Conservation (phyloP, 2,113 vertebrate species). For the Hucho hucho region DNA sequence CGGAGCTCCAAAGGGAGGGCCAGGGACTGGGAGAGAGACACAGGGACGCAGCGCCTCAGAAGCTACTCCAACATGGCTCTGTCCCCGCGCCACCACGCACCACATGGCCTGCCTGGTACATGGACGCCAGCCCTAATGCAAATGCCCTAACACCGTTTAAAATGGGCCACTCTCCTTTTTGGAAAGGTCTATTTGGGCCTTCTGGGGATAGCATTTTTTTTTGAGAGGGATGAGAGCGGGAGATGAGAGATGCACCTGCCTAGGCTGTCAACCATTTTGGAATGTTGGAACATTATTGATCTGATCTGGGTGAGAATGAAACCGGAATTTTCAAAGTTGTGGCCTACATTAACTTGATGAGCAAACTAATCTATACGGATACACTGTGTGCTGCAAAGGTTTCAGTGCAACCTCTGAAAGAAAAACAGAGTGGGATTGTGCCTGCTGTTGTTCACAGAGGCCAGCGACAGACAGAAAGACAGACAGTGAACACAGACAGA, state of each 20-base stretch:
- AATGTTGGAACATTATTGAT: slow-evolving; percentile 63
- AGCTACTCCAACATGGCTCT: slow-evolving; percentile 74
- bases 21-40: slow-evolving; percentile 55
- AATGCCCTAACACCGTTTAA: slow-evolving; percentile 72
- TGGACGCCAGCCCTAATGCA: slow-evolving; percentile 56
- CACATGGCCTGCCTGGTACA: slow-evolving; percentile 66
- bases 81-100: slow-evolving; percentile 46
- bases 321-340: slow-evolving; percentile 19
- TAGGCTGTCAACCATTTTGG: slow-evolving; percentile 68
- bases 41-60: slow-evolving; percentile 60
- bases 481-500: background rate
- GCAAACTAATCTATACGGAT: background rate
- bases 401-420: slow-evolving; percentile 11
- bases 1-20: slow-evolving; percentile 57
- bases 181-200: slow-evolving; percentile 69
- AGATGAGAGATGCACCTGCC: slow-evolving; percentile 70
- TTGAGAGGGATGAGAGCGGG: slow-evolving; percentile 59
- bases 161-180: slow-evolving; percentile 63
- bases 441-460: slow-evolving; percentile 19
- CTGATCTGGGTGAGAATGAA: slow-evolving; percentile 40
- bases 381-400: background rate
- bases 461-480: slow-evolving; percentile 4
- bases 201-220: slow-evolving; percentile 65
- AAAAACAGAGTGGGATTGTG: no score
- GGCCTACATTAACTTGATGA: background rate